phyloP scores from a whole-genome alignment of 2,888 invertebrate genomes.

The Caenorhabditis sp. region DNA sequence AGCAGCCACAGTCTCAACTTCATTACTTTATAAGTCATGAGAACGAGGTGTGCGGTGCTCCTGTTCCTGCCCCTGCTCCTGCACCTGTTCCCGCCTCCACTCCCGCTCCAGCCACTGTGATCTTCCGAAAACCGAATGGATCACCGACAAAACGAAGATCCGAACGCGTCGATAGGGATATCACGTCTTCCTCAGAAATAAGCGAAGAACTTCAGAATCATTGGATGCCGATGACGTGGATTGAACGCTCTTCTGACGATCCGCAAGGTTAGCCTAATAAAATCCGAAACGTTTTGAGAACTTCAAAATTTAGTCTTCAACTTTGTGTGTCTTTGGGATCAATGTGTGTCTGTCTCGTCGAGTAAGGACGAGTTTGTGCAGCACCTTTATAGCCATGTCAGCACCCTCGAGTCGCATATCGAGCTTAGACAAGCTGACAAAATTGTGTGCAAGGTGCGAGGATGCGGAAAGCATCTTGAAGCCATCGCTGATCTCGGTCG shows the following conservation, averaged over 20 bases:
- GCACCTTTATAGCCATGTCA: slow-evolving; percentile 57
- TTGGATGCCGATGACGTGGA: slow-evolving; percentile 60
- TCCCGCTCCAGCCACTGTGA: no score
- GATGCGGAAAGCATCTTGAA: slow-evolving; percentile 48
- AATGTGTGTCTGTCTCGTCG: slow-evolving; percentile 38
- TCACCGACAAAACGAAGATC: no score
- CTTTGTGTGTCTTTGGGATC: slow-evolving; percentile 62
- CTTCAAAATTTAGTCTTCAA: slow-evolving; percentile 29
- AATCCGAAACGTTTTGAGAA: no score
- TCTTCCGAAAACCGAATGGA: background rate
- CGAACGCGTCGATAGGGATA: background rate
- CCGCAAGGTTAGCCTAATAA: slow-evolving; percentile 23
- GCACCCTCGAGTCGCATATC: background rate
- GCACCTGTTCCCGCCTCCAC: no score
- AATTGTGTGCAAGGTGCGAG: slow-evolving; percentile 47
- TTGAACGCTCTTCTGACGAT: slow-evolving; percentile 47
- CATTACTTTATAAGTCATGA: no score
- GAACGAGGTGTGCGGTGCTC: no score
- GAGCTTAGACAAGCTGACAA: background rate
- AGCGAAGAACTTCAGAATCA: slow-evolving; percentile 42
- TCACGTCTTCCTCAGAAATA: background rate
- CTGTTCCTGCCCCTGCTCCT: no score
- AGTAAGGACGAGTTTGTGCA: slow-evolving; percentile 48
- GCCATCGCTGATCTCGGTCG: slow-evolving; percentile 48
- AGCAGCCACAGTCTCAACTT: no score